Base-by-base conservation (phyloP, 1,140 invertebrate species). In the Drosophila sp. region DNA sequence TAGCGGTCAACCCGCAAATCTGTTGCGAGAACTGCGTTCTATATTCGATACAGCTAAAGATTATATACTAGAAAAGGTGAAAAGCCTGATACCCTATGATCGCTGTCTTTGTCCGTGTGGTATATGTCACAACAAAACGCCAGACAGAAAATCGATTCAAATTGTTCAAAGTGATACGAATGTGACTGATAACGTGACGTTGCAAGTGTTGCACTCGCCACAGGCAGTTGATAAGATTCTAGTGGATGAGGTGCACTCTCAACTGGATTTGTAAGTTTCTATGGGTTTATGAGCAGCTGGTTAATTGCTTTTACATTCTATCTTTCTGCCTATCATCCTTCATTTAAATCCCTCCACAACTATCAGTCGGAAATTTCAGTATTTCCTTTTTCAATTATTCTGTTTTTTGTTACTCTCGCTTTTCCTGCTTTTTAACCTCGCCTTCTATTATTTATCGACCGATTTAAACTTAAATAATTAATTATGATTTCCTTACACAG, bases 141-240 rank as follows among this genome's bases (percentile, higher is more conserved):
- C 41, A 27, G 36, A 29, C 34, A 72, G 56, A 89, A 87, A 87
- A 87, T 87, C 82, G 72, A 87, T 87, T 46, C 59, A 50, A 66
- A 78, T 69, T 72, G 76, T 71, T 71, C 63, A 74, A 58, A 62
- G 13, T 29, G 58, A n/a, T 32, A 46, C 48, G 59, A 56, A 41
- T 29, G 51, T 41, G 9, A 21, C 58, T 36, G 74, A 75, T 69
- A 75, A 66, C 38, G 21, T 74, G 45, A 76, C 62, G 21, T 63
- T 54, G 16, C 69, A 64, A 34, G 66, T 73, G 29, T 48, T 73
- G 46, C 14, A 57, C 7, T 25, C 64, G 6, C 29, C 48, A 9
- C 34, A 51, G 14, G 29, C 46, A 46, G 46, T 61, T 18, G 56
- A 78, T 34, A 78, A 72, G 45, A 21, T 0, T 38, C n/a, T 18